phyloP scores from a whole-genome alignment of 2,113 vertebrate genomes.

The Leucoraja erinaceus region DNA sequence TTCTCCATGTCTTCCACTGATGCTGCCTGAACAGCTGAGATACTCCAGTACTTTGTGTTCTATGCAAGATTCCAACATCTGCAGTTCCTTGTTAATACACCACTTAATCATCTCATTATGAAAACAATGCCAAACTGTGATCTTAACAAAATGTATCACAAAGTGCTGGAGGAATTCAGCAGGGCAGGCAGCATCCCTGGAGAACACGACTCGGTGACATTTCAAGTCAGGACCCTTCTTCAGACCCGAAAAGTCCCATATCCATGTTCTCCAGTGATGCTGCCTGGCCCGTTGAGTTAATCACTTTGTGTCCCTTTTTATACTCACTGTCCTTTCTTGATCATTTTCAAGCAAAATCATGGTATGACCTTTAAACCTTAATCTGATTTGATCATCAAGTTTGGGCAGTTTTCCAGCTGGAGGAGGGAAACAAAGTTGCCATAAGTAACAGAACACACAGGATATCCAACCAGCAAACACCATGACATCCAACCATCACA shows the following conservation, averaged over 20 bases:
- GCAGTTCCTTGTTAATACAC: too few species aligned
- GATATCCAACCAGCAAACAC: not conserved
- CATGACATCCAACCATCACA: not conserved
- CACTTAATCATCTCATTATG: not conserved
- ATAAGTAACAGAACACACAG: not conserved
- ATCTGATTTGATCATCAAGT: constrained; percentile 62
- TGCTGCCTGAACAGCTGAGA: too few species aligned
- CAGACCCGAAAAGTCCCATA: too few species aligned
- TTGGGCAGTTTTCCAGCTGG: constrained; percentile 64
- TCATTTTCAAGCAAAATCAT: constrained; percentile 66
- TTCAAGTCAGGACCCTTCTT: too few species aligned
- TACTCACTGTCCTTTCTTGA: constrained; percentile 63
- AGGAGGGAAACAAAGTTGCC: constrained; percentile 35
- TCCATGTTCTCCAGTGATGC: too few species aligned
- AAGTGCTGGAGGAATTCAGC: too few species aligned
- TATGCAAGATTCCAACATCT: too few species aligned
- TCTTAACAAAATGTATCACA: not conserved
- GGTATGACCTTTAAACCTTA: constrained; percentile 67
- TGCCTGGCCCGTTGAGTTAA: too few species aligned
- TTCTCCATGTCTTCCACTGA: too few species aligned
- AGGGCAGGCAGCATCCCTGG: too few species aligned
- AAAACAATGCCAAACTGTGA: not conserved
- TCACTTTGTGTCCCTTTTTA: not conserved
- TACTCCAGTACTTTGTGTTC: too few species aligned
- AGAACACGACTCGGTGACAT: too few species aligned